Evolutionary conservation across 2,888 invertebrate genomes (phyloP).

Genomic region (Drosophila maculinotata): DNA sequence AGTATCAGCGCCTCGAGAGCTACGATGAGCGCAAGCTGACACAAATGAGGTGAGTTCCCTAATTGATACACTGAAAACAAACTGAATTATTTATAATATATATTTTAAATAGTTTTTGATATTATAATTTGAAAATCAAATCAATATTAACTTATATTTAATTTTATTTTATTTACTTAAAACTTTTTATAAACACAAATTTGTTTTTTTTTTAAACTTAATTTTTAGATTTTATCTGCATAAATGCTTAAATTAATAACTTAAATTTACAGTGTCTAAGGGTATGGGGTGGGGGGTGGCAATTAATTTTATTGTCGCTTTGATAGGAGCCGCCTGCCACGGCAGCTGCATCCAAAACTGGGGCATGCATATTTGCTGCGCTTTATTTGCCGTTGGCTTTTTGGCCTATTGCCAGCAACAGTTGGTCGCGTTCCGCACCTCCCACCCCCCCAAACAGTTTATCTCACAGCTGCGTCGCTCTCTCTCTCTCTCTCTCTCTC

Average conservation of each 20-base stretch:
- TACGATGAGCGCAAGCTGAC: constrained; percentile 76
- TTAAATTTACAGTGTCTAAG: no score
- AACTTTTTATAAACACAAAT: no score
- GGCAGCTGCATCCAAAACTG: constrained; percentile 39
- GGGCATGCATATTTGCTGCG: constrained; percentile 46
- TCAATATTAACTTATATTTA: no score
- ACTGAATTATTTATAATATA: no score
- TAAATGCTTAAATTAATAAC: no score
- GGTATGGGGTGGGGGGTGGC: constrained; percentile 2
- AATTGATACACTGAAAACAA: background rate
- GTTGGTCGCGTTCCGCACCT: constrained; percentile 36
- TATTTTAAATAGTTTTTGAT: no score
- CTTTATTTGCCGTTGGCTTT: constrained; percentile 28
- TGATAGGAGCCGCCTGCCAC: constrained; percentile 29
- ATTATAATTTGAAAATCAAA: no score
- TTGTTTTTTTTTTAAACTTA: no score
- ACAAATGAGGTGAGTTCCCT: constrained; percentile 70
- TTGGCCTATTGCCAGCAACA: constrained; percentile 54
- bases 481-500: background rate
- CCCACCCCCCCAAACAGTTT: constrained; percentile 8
- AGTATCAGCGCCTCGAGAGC: constrained; percentile 79
- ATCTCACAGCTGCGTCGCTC: constrained; percentile 19
- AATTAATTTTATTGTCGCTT: constrained; percentile 48
- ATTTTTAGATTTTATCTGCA: no score
- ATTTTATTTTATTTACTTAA: no score